Evolutionary conservation across 2,113 vertebrate species (phyloP), one percentile per base, ranked within the genome.

Genomic region (Hemibagrus wyckioides): DNA sequence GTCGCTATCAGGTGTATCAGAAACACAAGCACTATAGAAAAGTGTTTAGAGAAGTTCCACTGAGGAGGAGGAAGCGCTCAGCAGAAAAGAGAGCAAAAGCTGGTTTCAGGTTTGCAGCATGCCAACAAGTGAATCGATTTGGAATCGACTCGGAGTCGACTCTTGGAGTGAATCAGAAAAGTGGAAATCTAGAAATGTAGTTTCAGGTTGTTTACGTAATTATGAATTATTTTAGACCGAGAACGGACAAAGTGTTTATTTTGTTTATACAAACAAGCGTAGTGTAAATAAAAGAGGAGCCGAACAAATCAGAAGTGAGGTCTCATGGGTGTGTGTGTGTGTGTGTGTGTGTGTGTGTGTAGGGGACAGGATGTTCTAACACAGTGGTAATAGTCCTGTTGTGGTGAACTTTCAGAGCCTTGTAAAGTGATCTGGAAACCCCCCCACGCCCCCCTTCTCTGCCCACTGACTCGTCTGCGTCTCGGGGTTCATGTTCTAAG

Each of bases 281-380:
- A 4, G 25, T 8, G n/a, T n/a, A n/a, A n/a, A 13, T 39, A 21
- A 69, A 69, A 19, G 1, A 11, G 14, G 63, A 21, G 56, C 19
- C 2, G 23, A 33, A 7, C 63, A 15, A 65, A 15, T 33, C n/a
- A 13, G 30, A 57, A 52, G 52, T 57, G 79, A 57, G 2, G 54
- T 25, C 59, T 48, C 33, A 28, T 77, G 44, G 50, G 75, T 77
- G 44, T n/a, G 59, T 15, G 61, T 54, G 25, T 82, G 63, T 25
- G 81, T 39, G 67, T 75, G 69, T 6, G 52, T 36, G 59, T 83
- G 79, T 85, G 6, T 48, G 44, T 48, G 44, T 48, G 44, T 48
- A 23, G 63, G 80, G 91, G 77, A 92, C 92, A 89, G 89, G 77
- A 87, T 90, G 90, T 93, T 93, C 90, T 89, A 88, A 86, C 80